A percentile compares a stretch with the other conserved stretches of the same genome.
These are phyloP conservation scores for Carettochelys insculpta DNA, from an alignment of 2,113 vertebrate species.

Conservation along the genomic window DNA sequence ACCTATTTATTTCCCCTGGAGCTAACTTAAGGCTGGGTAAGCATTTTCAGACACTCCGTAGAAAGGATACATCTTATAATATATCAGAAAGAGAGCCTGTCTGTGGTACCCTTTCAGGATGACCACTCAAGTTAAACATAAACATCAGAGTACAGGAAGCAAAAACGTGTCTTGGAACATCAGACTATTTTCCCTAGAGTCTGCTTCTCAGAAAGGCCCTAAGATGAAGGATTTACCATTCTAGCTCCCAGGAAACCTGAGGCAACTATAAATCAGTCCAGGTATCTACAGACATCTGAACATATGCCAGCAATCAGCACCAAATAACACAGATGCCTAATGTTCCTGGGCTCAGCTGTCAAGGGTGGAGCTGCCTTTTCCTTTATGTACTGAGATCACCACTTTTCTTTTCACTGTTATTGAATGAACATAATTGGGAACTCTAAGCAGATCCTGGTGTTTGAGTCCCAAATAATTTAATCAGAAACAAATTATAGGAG, in stretches of 20 bases:
- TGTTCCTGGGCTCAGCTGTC: background rate
- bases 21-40: background rate
- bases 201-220: background rate
- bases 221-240: background rate
- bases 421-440: background rate
- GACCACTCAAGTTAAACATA: background rate
- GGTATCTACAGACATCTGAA: background rate
- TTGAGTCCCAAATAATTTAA: background rate
- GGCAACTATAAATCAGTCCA: background rate
- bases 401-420: background rate
- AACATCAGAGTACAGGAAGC: background rate
- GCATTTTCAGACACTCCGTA: background rate
- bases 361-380: background rate
- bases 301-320: background rate
- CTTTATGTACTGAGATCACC: background rate
- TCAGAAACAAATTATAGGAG: background rate
- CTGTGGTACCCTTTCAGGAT: background rate
- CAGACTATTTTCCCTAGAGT: background rate
- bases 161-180: background rate
- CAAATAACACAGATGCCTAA: background rate
- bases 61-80: background rate
- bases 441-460: background rate
- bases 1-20: background rate
- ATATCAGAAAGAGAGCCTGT: background rate
- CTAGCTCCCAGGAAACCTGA: background rate